phyloP scores from a whole-genome alignment of 1,140 invertebrate genomes.

The Drosophila elegans region DNA sequence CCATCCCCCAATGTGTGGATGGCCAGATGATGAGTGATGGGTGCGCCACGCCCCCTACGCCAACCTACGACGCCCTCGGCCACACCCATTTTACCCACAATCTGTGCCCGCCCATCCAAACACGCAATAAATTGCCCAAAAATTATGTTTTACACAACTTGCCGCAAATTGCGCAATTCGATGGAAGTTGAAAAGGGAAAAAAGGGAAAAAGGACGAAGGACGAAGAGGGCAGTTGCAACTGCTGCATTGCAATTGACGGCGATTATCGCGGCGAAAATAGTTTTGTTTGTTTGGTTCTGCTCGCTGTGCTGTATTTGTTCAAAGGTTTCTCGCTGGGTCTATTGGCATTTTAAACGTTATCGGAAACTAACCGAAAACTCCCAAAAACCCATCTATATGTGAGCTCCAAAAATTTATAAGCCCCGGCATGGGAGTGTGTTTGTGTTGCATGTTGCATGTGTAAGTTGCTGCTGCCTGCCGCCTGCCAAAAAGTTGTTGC shows the following conservation, averaged over 20 bases:
- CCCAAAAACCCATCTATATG: constrained; percentile 48
- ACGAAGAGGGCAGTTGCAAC: constrained; percentile 18
- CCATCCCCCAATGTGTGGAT: constrained; percentile 40
- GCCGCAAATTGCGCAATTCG: constrained; percentile 77
- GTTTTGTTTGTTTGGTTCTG: constrained; percentile 72
- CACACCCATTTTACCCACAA: constrained; percentile 23
- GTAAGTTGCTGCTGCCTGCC: not conserved
- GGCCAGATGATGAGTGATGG: constrained; percentile 61
- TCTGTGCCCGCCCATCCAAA: constrained; percentile 43
- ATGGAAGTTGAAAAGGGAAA: constrained; percentile 23
- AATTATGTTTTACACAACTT: constrained; percentile 80
- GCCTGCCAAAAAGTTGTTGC: constrained; percentile 66
- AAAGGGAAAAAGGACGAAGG: not conserved
- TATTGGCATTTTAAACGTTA: constrained; percentile 80
- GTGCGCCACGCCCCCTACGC: constrained; percentile 13
- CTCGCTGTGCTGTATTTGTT: constrained; percentile 56
- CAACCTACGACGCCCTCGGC: not conserved
- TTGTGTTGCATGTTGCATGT: constrained; percentile 5
- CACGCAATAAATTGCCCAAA: constrained; percentile 79
- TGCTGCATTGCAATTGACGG: constrained; percentile 76
- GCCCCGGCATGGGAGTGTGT: constrained; percentile 35
- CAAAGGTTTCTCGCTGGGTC: constrained; percentile 51
- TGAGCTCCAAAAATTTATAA: constrained; percentile 64
- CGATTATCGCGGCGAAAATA: constrained; percentile 77
- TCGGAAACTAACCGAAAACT: constrained; percentile 77